Evolutionary conservation across 2,113 vertebrate species (phyloP).

Genomic region (Psittacara wagleri): DNA sequence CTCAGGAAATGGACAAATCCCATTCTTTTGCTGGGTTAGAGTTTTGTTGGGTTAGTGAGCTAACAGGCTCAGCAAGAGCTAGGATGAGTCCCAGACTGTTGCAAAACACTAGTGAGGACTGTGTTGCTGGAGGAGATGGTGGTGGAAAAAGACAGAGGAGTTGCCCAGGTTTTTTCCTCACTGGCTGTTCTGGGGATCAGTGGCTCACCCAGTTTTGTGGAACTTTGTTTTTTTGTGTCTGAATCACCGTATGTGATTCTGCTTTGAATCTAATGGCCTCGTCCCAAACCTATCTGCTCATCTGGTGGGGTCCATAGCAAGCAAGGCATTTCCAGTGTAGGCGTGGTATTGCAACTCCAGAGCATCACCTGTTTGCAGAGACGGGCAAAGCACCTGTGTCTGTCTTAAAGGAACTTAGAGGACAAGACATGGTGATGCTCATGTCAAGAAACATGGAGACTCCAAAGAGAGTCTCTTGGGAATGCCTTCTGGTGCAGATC

Average conservation of each 20-base stretch:
- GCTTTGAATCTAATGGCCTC: background rate
- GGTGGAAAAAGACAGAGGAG: background rate
- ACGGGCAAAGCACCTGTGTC: fast-evolving
- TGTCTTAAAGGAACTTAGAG: background rate
- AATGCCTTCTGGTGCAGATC: background rate
- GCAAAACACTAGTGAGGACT: background rate
- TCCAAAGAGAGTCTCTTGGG: background rate
- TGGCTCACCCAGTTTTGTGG: background rate
- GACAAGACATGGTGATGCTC: background rate
- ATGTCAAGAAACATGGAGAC: fast-evolving
- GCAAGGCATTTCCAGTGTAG: background rate
- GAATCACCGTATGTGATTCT: background rate
- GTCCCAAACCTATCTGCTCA: background rate
- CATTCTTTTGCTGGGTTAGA: background rate
- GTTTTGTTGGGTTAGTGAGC: slow-evolving; percentile 6
- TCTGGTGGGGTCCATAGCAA: background rate
- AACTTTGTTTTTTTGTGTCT: background rate
- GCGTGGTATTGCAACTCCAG: background rate
- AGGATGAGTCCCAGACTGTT: background rate
- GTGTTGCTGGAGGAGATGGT: background rate
- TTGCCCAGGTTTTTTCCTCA: background rate
- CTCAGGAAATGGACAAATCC: background rate
- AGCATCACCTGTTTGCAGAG: background rate
- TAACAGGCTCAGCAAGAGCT: background rate
- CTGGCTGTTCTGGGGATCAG: background rate